These are phyloP conservation scores for Psittacula echo DNA, from an alignment of 2,797 vertebrate species.

Conservation along the genomic window DNA sequence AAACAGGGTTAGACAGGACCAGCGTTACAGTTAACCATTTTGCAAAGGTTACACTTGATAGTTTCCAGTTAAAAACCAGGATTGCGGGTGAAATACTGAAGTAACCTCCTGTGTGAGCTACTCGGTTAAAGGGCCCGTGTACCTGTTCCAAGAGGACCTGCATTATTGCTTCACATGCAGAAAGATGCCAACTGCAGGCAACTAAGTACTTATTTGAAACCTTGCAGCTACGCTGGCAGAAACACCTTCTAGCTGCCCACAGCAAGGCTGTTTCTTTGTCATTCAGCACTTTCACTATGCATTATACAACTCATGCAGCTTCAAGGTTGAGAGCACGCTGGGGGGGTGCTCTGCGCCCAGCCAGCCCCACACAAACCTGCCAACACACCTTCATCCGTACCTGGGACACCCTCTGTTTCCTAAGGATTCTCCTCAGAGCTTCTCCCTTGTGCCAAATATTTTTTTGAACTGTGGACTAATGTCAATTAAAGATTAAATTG, in stretches of 20 bases:
- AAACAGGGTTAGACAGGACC: slow-evolving; percentile 31
- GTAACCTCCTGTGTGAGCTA: neutral
- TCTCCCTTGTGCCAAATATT: slow-evolving; percentile 63
- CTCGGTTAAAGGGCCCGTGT: neutral
- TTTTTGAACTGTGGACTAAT: slow-evolving; percentile 72
- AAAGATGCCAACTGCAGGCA: slow-evolving; percentile 41
- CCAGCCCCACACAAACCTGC: slow-evolving; percentile 43
- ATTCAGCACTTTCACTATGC: neutral
- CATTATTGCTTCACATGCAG: slow-evolving; percentile 24
- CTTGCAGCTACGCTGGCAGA: slow-evolving; percentile 17
- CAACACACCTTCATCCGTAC: slow-evolving; percentile 32
- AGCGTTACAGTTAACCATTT: slow-evolving; percentile 8
- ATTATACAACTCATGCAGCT: slow-evolving; percentile 38
- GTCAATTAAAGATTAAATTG: slow-evolving; percentile 48
- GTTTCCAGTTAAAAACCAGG: slow-evolving; percentile 13
- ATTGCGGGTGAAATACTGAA: neutral
- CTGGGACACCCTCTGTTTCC: slow-evolving; percentile 58
- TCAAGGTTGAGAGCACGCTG: neutral
- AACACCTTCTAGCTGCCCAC: neutral
- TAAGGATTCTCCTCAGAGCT: slow-evolving; percentile 61
- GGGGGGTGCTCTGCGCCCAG: neutral
- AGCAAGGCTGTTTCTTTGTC: slow-evolving; percentile 14
- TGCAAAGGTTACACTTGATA: neutral
- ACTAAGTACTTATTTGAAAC: neutral
- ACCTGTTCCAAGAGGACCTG: neutral